Evolutionary conservation across 1,140 invertebrate species (phyloP).

Genomic region (Bombus pyrosoma): DNA sequence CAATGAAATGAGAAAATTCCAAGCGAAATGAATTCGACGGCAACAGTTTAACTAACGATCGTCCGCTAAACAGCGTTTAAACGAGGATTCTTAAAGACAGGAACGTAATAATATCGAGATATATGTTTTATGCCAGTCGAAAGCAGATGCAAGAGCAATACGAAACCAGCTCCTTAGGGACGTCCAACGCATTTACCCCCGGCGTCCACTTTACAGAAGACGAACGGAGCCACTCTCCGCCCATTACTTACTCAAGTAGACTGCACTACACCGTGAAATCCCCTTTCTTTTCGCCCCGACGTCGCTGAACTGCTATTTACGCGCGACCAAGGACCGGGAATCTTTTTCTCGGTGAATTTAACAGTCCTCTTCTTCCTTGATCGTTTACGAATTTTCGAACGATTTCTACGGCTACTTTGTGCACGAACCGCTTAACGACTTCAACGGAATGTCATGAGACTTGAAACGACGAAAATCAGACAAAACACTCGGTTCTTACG

Average conservation of each 20-base stretch:
- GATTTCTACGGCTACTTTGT: background rate
- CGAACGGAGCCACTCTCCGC: conserved; percentile 47
- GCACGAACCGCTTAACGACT: background rate
- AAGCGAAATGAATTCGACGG: no score
- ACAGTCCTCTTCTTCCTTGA: background rate
- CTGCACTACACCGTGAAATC: conserved; percentile 47
- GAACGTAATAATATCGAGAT: background rate
- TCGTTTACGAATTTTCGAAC: conserved; percentile 18
- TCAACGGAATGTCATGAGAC: no score
- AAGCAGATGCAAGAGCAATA: conserved; percentile 10
- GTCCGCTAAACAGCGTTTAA: background rate
- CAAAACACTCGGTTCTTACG: background rate
- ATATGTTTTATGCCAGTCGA: background rate
- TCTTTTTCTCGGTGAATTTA: conserved; percentile 35
- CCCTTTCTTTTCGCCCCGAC: conserved; percentile 20
- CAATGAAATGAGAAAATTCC: no score
- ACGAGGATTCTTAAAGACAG: background rate
- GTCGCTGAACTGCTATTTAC: conserved; percentile 49
- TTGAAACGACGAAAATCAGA: background rate
- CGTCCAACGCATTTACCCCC: conserved; percentile 43
- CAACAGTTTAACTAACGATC: no score
- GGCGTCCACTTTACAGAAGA: conserved; percentile 41
- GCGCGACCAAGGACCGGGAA: conserved; percentile 19
- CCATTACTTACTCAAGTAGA: conserved; percentile 54
- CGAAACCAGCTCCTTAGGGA: conserved; percentile 11